These are phyloP conservation scores for Porites rus DNA, from an alignment of 92 coral and sea anemone species.

Conservation along the genomic window DNA sequence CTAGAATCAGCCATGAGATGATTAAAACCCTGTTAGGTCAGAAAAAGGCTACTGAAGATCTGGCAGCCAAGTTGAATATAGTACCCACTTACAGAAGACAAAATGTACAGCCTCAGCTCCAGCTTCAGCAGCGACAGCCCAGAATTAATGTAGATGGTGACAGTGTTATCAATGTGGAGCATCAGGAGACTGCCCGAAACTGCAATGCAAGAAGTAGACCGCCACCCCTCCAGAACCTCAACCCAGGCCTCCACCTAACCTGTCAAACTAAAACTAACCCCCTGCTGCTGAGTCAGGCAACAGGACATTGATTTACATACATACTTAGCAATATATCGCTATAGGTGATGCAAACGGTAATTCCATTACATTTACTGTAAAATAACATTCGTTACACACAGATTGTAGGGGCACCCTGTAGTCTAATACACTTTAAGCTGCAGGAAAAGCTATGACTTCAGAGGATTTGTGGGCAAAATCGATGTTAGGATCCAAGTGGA, in stretches of 20 bases:
- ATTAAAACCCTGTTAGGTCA: conserved; percentile 9
- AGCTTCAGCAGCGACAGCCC: neutral
- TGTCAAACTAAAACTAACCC: conserved; percentile 50
- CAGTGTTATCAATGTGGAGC: conserved; percentile 28
- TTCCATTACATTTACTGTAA: too few relatives aligned
- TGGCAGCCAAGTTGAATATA: neutral
- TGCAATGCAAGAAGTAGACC: conserved; percentile 17
- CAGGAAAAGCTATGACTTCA: too few relatives aligned
- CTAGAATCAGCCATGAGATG: conserved; percentile 2
- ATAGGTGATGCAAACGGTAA: too few relatives aligned
- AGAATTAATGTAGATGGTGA: neutral
- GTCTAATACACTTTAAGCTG: too few relatives aligned
- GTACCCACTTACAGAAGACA: neutral
- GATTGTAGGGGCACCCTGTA: conserved; percentile 32
- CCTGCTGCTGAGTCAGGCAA: conserved; percentile 60
- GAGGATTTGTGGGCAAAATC: too few relatives aligned
- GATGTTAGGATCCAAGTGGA: too few relatives aligned
- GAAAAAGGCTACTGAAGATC: conserved; percentile 22
- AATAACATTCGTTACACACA: too few relatives aligned
- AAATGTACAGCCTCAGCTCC: neutral
- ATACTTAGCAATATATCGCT: too few relatives aligned
- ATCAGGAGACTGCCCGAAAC: conserved; percentile 27
- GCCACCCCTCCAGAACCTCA: neutral
- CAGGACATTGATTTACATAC: conserved; percentile 10
- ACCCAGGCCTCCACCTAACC: neutral